Conservation (phyloP, 2,888 invertebrate species). For the Cantharis flavilabris region DNA sequence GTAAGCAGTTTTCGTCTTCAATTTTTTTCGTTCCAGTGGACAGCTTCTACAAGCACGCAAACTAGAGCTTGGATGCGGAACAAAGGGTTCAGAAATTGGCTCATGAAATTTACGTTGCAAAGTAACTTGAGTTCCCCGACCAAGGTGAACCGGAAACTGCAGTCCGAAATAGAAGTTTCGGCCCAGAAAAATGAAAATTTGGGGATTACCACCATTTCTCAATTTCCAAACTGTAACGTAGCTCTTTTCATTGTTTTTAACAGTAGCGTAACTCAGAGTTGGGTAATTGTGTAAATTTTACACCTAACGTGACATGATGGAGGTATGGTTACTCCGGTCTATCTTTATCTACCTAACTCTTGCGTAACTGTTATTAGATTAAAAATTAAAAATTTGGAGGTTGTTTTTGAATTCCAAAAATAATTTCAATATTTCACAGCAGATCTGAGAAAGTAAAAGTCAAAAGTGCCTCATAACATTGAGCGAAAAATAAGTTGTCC, state of each 20-base stretch:
- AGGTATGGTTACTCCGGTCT: too few species aligned
- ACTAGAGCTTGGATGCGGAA: constrained; percentile 44
- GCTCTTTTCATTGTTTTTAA: background rate
- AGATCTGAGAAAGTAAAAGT: constrained; percentile 9
- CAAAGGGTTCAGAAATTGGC: constrained; percentile 41
- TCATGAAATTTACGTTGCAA: constrained; percentile 41
- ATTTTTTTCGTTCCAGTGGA: constrained; percentile 36
- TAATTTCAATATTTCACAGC: background rate
- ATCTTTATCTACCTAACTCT: too few species aligned
- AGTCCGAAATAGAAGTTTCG: constrained; percentile 45
- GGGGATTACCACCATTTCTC: background rate
- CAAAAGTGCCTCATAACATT: too few species aligned
- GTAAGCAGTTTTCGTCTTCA: background rate
- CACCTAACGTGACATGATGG: too few species aligned
- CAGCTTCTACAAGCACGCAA: constrained; percentile 39
- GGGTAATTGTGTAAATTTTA: background rate
- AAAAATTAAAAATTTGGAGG: too few species aligned
- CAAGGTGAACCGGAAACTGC: constrained; percentile 47
- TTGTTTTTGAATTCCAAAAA: too few species aligned
- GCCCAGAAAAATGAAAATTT: constrained; percentile 45
- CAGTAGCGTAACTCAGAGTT: background rate
- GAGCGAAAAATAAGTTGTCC: too few species aligned
- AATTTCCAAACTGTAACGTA: background rate
- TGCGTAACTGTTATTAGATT: too few species aligned
- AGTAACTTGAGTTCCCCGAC: constrained; percentile 42